Base-by-base conservation (phyloP, 2,888 invertebrate species). In the Laothoe populi region DNA sequence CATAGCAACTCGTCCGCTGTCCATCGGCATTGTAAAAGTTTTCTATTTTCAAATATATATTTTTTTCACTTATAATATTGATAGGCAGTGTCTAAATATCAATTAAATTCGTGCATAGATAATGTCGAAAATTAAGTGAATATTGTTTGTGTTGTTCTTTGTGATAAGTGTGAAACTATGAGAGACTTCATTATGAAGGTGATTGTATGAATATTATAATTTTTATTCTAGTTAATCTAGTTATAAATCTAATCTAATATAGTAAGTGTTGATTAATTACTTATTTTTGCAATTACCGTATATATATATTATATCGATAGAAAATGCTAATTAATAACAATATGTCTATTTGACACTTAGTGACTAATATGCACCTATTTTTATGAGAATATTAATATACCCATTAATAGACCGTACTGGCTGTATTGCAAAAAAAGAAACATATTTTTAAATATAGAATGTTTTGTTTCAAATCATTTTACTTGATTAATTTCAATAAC, bases 1-100 rank as follows among this genome's bases (percentile, higher is more conserved):
- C 86, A 88, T 72, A 85, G 71, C 74, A 73, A 66, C 67, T 72
- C 66, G 73, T 70, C 78, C 70, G 68, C 74, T 73, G 81, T 65
- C 78, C 77, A 74, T 64, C 63, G 72, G 67, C 70, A 72, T 53
- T 35, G 49, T 70, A 64, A 19, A 19, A n/a, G 35, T 19, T 19
- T 68, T 63, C 58, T 49, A 59, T 61, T 35, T 63, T 53, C 63
- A 42, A 58, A 58, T 19, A 19, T 35, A 19, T 4, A 10, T 53
- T 49, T 48, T 31, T 16, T 31, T 49, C 31, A 26, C 13, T 53
- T 53, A 31, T 49, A 49, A 49, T 49, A 49, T 19, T 19, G 3
- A 10, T 13, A 35, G 19, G 10, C 31, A 31, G 53, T 53, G 53
- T 35, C 19, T 2, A 48, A 35, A 26, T 16, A 31, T 31, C 16